Base-by-base conservation (phyloP, 2,888 invertebrate species). In the Rotaria magnacalcarata region DNA sequence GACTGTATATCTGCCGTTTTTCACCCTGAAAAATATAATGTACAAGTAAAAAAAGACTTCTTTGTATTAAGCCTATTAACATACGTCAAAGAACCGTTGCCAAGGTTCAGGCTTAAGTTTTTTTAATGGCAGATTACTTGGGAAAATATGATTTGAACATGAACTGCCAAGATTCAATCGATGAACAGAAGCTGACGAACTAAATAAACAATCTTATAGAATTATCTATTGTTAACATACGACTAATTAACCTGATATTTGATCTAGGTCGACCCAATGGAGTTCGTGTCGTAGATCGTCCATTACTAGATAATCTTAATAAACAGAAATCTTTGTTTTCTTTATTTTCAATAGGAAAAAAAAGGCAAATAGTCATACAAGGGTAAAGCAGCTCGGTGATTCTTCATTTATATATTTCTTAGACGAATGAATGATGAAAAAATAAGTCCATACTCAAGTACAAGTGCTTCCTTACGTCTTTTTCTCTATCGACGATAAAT, bases 1-100 rank as follows among this genome's bases (percentile, higher is more conserved):
- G 75, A 75, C 75, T 75, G 16, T 75, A 75, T n/a, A 75, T 47
- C 24, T 41, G 75, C 24, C 75, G 75, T 47, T 75, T 75, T 43
- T 75, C 75, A 43, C 75, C 75, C 75, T 75, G 34, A 34, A 34
- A 34, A 34, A 34, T 34, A 34, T 2, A 34, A 34, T 34, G 1
- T 34, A 34, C 34, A 34, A 34, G 34, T 34, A 34, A 34, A 34
- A 34, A 34, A 34, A 34, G 34, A 34, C 34, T 34, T 2, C 2
- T 34, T 34, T 34, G 34, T 34, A 34, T 34, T 43, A 1, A 41
- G 11, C 19, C 7, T 14, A 75, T 21, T 47, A 2, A 21, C 8
- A 24, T 43, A 75, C 75, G 43, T 75, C 75, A 41, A 75, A 47
- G 10, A 75, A 10, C 21, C 75, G 75, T 75, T 75, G 75, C 75